Evolutionary conservation across 2,888 invertebrate genomes (phyloP), one percentile per base, ranked within the genome.

Genomic region (Athalia rosae): DNA sequence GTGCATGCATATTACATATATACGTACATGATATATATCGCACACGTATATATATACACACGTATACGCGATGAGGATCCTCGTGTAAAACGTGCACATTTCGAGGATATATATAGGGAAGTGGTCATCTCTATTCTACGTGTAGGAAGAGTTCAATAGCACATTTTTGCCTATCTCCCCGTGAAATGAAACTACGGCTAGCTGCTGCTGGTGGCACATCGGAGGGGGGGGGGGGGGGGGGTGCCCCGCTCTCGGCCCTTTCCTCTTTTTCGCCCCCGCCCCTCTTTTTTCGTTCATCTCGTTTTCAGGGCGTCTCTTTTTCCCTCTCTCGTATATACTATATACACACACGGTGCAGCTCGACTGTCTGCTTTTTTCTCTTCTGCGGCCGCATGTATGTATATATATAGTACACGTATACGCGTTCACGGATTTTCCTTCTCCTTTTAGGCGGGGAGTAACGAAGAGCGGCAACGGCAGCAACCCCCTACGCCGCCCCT

Each of bases 121-220:
- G 77, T 79, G 83, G 83, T 86, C 85, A 83, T 86, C 83, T 83
- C 84, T 83, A 86, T 86, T 85, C 81, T 81, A 74, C 62, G 78
- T 81, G 79, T 81, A 77, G 80, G 83, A 81, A 79, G 82, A 74
- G 76, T 77, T 74, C 79, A 79, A 83, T 81, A 79, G 80, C 81
- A 81, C 78, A 81, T 85, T 86, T 87, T 84, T 85, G 81, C 84
- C 84, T 85, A 84, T 83, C 82, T 83, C 81, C 78, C 83, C 81
- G 84, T 85, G 84, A 87, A 87, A 87, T 83, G 86, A 85, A 84
- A 86, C 85, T 86, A 84, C 84, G 81, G 80, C 82, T 80, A 61
- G 63, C 56, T 67, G 79, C 76, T 76, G 63, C 56, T 67, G 79
- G 76, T 76, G 78, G 61, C 77, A n/a, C n/a, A n/a, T n/a, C n/a